Evolutionary conservation across 2,888 invertebrate genomes (phyloP).

Genomic region (Drosophila atripex): DNA sequence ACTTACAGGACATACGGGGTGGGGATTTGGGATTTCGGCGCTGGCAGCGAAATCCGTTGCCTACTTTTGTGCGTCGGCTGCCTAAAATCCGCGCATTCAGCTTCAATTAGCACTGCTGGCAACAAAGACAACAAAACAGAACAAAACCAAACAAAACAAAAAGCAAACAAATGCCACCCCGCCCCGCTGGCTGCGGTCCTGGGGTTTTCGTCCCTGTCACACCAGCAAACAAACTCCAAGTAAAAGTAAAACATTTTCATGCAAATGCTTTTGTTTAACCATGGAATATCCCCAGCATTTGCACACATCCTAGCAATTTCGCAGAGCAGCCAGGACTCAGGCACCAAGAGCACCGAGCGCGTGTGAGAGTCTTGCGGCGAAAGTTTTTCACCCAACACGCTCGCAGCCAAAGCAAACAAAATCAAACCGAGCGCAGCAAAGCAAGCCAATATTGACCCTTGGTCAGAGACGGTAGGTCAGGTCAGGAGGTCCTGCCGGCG

Average conservation of each 20-base stretch:
- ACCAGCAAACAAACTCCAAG: conserved; percentile 52
- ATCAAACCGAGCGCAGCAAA: conserved; percentile 77
- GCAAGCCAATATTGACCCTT: conserved; percentile 72
- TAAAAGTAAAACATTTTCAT: conserved; percentile 70
- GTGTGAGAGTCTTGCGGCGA: conserved; percentile 64
- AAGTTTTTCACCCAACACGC: conserved; percentile 59
- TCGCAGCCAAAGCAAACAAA: conserved; percentile 62
- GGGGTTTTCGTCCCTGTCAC: conserved; percentile 5
- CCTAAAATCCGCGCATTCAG: conserved; percentile 11
- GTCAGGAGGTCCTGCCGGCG: conserved; percentile 1
- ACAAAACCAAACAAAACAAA: conserved; percentile 32
- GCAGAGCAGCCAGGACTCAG: conserved; percentile 6
- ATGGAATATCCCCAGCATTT: conserved; percentile 70
- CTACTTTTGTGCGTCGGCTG: conserved; percentile 40
- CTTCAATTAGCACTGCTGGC: conserved; percentile 63
- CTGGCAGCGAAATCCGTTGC: conserved; percentile 38
- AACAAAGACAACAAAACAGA: conserved; percentile 34
- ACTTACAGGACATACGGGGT: conserved; percentile 7
- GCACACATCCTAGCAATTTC: conserved; percentile 34
- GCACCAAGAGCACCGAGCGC: not conserved
- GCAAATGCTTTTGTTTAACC: conserved; percentile 74
- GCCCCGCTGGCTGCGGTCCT: not conserved
- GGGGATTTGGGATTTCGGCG: conserved; percentile 18
- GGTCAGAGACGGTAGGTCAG: conserved; percentile 27
- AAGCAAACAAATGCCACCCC: conserved; percentile 14